Conservation (phyloP, 2,797 vertebrate genomes). For the Bucorvus abyssinicus region DNA sequence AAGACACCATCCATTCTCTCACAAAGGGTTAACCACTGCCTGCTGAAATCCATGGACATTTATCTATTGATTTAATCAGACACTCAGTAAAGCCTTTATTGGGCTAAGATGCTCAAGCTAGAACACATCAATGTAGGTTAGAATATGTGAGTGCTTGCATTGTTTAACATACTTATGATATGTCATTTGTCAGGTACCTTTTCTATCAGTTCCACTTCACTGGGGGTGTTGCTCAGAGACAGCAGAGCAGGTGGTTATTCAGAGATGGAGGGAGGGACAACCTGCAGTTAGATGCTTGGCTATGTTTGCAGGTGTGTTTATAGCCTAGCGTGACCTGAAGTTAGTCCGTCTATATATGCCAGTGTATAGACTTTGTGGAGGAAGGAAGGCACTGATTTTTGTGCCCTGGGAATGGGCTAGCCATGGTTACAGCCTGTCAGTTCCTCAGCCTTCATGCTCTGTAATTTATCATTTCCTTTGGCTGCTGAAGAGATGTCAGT, state of each 20-base stretch:
- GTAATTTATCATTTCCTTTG: slow-evolving; percentile 19
- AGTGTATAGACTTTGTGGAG: background rate
- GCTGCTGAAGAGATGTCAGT: background rate
- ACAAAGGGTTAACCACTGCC: background rate
- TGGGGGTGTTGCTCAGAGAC: background rate
- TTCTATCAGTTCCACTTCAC: background rate
- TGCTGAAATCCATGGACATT: background rate
- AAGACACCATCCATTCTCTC: background rate
- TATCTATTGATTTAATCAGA: background rate
- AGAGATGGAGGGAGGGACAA: background rate
- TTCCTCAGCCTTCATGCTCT: background rate
- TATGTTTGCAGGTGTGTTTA: background rate
- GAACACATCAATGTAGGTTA: background rate
- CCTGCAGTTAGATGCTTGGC: background rate
- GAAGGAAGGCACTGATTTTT: background rate
- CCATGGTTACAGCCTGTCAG: background rate
- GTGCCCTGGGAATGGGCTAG: background rate
- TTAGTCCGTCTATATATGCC: background rate
- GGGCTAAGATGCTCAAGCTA: background rate
- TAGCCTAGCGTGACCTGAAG: background rate
- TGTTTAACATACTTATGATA: background rate
- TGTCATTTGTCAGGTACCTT: background rate
- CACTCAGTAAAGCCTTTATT: background rate
- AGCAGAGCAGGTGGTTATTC: background rate
- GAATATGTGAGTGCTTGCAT: background rate